Evolutionary conservation across 1,140 invertebrate genomes (phyloP), one percentile per base, ranked within the genome.

Genomic region (Yoshiicerus persimilis): DNA sequence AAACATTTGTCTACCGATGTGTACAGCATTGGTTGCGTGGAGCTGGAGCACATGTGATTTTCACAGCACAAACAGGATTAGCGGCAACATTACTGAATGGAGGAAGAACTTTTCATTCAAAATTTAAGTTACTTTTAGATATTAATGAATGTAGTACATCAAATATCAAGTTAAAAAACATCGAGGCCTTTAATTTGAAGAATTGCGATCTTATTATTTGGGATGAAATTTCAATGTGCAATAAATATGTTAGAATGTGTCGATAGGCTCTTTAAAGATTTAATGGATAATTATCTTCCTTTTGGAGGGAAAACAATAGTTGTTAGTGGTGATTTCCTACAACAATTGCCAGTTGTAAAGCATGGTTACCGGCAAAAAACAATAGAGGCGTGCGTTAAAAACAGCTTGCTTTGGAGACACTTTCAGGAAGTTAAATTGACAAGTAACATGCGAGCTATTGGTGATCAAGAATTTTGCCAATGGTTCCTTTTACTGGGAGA

Each of bases 241-340:
- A 16, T 23, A n/a, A 4, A 27, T 16, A 86, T 41, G 5, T 56
- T 88, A 56, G 34, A 80, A 32, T 32, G 39, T 20, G 38, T 86
- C 9, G 70, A 88, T 13, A 56, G n/a, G 0, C 10, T 86, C 1
- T 25, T 88, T 13, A 25, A 32, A 75, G 84, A 86, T 4, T 16
- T 88, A 34, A 86, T 80, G 62, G 11, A 20, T n/a, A 86, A 56
- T 10, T 4, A 77, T 62, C 10, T 1, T 4, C 75, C 87, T 56
- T 88, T 89, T 86, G 88, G 86, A 8, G 86, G 86, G 3, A 89
- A 89, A 86, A 39, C 77, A 5, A 86, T 88, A 1, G 3, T 88
- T 66, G 13, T 88, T 62, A 84, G 56, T 1, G 86, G 86, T 6
- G 38, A 87, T 64, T 87, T 87, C 80, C 5, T 66, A 6, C 86